Evolutionary conservation across 2,113 vertebrate species (phyloP).

Genomic region (Gambusia affinis): DNA sequence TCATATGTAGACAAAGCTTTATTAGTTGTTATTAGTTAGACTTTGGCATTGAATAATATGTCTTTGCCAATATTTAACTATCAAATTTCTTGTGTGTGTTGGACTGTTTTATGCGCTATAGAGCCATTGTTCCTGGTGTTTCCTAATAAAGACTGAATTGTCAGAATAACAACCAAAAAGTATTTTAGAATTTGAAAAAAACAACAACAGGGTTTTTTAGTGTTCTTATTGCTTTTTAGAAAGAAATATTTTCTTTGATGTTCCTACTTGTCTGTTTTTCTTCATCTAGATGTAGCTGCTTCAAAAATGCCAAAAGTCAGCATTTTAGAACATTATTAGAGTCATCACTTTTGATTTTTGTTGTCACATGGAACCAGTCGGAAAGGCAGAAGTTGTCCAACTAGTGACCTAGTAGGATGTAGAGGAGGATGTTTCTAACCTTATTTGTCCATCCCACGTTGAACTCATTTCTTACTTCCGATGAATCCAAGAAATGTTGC

Average conservation of each 20-base stretch:
- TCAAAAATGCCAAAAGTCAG: neutral
- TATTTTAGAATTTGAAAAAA: no score
- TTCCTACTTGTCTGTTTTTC: neutral
- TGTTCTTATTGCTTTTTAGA: neutral
- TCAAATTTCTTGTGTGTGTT: no score
- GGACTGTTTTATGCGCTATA: no score
- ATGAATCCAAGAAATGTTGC: neutral
- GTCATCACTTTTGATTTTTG: neutral
- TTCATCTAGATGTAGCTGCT: neutral
- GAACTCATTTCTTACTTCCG: neutral
- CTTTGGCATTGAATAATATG: no score
- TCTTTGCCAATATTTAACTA: neutral
- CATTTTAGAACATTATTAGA: neutral
- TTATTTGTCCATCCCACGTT: neutral
- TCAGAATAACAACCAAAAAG: neutral
- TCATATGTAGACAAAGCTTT: neutral
- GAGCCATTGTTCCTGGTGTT: no score
- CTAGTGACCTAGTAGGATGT: neutral
- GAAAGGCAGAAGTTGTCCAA: neutral
- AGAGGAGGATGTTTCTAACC: neutral
- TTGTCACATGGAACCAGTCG: neutral
- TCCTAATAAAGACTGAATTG: neutral
- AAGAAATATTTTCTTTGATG: neutral
- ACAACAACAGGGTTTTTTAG: neutral
- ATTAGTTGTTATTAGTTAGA: no score